phyloP scores from a whole-genome alignment of 2,888 invertebrate genomes.

The Amorpha juglandis region DNA sequence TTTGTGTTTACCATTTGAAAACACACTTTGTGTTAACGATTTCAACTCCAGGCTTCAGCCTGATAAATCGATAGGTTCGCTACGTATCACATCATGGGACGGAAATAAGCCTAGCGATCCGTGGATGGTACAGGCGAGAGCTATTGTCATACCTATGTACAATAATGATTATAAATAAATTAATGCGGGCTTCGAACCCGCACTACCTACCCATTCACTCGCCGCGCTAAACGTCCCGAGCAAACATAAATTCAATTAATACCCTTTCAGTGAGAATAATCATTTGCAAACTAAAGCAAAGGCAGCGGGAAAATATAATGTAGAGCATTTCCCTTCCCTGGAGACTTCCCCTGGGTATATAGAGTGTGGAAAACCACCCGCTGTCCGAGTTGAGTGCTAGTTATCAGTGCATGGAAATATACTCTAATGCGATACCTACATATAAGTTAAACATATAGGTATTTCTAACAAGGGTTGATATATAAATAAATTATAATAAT shows the following conservation, averaged over 20 bases:
- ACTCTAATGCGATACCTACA: not conserved
- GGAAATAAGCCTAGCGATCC: too few species aligned
- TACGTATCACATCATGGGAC: too few species aligned
- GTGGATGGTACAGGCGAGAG: too few species aligned
- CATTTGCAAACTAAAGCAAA: constrained; percentile 2
- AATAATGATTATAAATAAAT: too few species aligned
- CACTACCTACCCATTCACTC: not conserved
- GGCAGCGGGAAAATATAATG: constrained; percentile 6
- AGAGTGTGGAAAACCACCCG: constrained; percentile 16
- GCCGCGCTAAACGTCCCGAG: not conserved
- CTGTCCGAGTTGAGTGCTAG: constrained; percentile 5
- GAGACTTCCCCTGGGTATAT: not conserved
- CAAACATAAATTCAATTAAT: not conserved
- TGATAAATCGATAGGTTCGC: too few species aligned
- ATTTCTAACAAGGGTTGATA: too few species aligned
- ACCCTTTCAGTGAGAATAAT: not conserved
- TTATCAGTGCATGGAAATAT: constrained; percentile 12
- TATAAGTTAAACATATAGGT: too few species aligned
- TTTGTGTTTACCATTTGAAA: too few species aligned
- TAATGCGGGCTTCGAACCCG: not conserved
- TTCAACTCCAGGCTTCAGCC: not conserved
- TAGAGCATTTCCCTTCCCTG: not conserved
- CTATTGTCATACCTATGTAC: not conserved
- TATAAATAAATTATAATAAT: too few species aligned
- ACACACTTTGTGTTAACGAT: not conserved